Evolutionary conservation across 1,140 invertebrate genomes (phyloP), one percentile per base, ranked within the genome.

Genomic region (Bombus ignitus): DNA sequence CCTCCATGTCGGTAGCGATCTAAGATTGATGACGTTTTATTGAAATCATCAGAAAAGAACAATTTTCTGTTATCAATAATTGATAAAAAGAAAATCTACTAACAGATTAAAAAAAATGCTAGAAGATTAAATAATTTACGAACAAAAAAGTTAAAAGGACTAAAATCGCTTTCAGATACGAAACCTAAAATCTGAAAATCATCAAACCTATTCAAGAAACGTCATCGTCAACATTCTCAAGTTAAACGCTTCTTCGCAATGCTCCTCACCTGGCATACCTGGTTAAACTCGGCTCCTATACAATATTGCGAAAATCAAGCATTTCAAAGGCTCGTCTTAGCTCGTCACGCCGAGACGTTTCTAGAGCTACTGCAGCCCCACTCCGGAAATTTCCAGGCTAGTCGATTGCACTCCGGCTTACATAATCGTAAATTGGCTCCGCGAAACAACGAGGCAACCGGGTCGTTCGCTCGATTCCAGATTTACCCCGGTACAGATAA

Each of bases 401-500:
- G 22, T 32, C 57, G 22, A 10, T 39, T 32, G 47, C n/a, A 15
- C 35, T 47, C 1, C 0, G 3, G 0, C 12, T 74, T 32, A 35
- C 37, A 74, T 47, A 81, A 81, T 35, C 70, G 53, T 81, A 81
- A 81, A 81, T 81, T 32, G 80, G 22, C 15, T 10, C 8, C 28
- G 68, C 10, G 68, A 13, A 81, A 59, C 47, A 81, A 72, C 79
- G 28, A 73, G 28, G 59, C 42, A 37, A 76, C 25, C 81, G 42
- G 13, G 25, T 65, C 35, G 72, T 47, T n/a, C 62, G 59, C 32
- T 66, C 81, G 81, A 83, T 77, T 53, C 35, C 35, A 66, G 62
- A 83, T 83, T 76, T 83, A 83, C 62, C 59, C 2, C 32, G 42
- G 28, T 37, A 42, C 62, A 68, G 44, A 76, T 57, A 70, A 83